These are phyloP conservation scores for Bombus vancouverensis DNA, from an alignment of 1,140 invertebrate genomes.

Conservation along the genomic window DNA sequence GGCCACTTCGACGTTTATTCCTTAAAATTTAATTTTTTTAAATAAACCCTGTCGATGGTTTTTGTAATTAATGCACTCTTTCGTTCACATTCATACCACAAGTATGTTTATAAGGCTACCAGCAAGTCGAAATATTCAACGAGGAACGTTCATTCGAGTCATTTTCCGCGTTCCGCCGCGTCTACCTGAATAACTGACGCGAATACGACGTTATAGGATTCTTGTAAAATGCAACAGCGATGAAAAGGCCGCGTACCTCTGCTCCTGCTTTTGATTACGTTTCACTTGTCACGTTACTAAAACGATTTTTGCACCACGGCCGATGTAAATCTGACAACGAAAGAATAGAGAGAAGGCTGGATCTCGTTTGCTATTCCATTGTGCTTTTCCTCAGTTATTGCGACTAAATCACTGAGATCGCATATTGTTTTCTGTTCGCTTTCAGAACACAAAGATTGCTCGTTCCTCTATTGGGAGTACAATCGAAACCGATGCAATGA, in stretches of 20 bases:
- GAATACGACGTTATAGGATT: constrained; percentile 1
- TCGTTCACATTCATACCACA: neutral
- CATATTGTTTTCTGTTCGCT: neutral
- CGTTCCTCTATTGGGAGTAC: too few relatives aligned
- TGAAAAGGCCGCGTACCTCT: neutral
- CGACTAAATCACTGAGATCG: neutral
- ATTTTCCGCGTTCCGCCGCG: constrained; percentile 21
- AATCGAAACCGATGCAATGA: too few relatives aligned
- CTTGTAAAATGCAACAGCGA: neutral
- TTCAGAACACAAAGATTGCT: too few relatives aligned
- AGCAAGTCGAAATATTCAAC: constrained; percentile 39
- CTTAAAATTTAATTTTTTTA: neutral
- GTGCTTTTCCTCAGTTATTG: neutral
- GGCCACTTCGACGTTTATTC: neutral
- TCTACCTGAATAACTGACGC: neutral
- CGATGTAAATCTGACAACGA: neutral
- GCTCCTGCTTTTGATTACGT: neutral
- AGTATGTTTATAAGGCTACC: neutral
- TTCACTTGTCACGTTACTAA: constrained; percentile 12
- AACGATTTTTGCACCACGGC: constrained; percentile 10
- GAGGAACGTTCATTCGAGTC: constrained; percentile 20
- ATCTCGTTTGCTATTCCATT: neutral
- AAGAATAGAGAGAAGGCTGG: neutral
- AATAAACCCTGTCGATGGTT: neutral
- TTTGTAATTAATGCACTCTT: constrained; percentile 17